Percentiles rank a stretch among this genome's conserved stretches.
These are phyloP conservation scores for Podarcis muralis DNA, from an alignment of 2,113 vertebrate genomes.

Conservation along the genomic window DNA sequence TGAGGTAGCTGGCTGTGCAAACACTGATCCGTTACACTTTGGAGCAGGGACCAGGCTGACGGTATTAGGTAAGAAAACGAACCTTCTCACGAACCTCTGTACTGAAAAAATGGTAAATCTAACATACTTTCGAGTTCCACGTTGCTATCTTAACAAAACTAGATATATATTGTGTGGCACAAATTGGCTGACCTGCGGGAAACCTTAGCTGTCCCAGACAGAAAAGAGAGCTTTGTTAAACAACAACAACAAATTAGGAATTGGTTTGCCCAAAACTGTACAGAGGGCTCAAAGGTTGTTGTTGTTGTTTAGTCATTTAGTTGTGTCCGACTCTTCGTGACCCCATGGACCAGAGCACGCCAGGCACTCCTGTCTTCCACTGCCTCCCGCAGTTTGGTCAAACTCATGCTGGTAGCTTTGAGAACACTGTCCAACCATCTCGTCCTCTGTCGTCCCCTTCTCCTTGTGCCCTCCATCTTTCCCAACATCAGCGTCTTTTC, in stretches of 20 bases:
- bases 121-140: background rate
- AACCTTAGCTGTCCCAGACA: background rate
- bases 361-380: no score
- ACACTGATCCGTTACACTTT: background rate
- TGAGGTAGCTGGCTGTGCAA: background rate
- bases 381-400: no score
- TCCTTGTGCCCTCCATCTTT: no score
- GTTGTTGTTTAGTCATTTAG: no score
- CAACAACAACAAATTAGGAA: background rate
- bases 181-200: background rate
- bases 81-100: background rate
- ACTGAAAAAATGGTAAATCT: background rate
- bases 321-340: no score
- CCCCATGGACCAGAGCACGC: no score
- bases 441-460: no score
- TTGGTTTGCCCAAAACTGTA: background rate
- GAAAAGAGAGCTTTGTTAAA: background rate
- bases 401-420: no score
- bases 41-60: constrained; percentile 44
- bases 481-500: no score
- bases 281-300: background rate
- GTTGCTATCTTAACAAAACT: background rate
- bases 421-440: no score
- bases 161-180: background rate
- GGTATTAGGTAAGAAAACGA: constrained; percentile 52